These are phyloP conservation scores for Globia sparganii DNA, from an alignment of 2,888 invertebrate species.

Conservation along the genomic window DNA sequence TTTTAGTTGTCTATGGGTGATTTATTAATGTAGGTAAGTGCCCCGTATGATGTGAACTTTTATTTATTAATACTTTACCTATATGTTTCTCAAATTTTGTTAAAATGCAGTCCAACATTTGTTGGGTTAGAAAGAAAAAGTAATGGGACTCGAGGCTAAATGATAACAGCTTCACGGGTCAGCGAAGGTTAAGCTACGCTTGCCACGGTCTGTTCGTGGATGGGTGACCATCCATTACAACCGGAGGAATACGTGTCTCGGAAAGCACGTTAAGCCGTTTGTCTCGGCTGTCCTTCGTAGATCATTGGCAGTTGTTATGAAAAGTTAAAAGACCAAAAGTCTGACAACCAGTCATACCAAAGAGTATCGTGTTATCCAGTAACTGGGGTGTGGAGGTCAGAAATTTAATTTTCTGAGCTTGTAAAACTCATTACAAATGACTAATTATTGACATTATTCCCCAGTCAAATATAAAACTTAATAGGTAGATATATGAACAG, in stretches of 20 bases:
- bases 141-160: not conserved
- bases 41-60: not conserved
- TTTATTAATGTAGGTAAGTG: constrained; percentile 26
- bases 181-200: not conserved
- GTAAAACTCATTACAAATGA: constrained; percentile 11
- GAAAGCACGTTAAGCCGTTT: not conserved
- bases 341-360: not conserved
- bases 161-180: not conserved
- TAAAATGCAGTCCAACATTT: too few species aligned
- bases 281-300: not conserved
- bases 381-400: not conserved
- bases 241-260: not conserved
- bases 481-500: constrained; percentile 28
- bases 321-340: not conserved
- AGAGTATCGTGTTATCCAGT: not conserved
- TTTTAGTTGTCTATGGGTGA: constrained; percentile 43
- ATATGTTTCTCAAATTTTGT: not conserved
- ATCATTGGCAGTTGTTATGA: not conserved
- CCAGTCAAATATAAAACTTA: constrained; percentile 12
- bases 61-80: not conserved
- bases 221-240: not conserved
- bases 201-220: not conserved
- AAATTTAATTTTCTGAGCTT: not conserved
- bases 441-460: constrained; percentile 26
- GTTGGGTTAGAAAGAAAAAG: too few species aligned